Percentiles rank a stretch among this genome's conserved stretches.
Evolutionary conservation across 2,113 vertebrate genomes (phyloP).

Genomic region (Rhea pennata): DNA sequence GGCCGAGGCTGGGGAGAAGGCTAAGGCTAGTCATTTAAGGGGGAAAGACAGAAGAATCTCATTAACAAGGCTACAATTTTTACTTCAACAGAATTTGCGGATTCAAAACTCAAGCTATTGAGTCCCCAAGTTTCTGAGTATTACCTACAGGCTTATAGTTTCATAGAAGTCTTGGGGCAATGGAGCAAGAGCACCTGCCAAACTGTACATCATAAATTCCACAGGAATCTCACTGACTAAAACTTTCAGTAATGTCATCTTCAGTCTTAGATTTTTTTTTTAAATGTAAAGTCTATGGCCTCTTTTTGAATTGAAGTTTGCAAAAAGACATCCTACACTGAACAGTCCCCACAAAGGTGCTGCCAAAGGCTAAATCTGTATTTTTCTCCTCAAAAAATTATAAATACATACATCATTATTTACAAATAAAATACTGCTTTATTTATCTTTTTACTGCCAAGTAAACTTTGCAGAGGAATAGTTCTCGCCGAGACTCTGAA

Average conservation of each 20-base stretch:
- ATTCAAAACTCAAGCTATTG: not conserved
- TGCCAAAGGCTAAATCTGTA: too few species aligned
- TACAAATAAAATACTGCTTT: not conserved
- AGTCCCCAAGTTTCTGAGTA: not conserved
- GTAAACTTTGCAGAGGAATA: too few species aligned
- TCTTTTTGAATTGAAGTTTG: too few species aligned
- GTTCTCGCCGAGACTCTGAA: too few species aligned
- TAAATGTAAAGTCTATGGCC: too few species aligned
- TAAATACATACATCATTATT: not conserved
- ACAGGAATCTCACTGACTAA: fast-evolving
- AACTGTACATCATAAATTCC: not conserved
- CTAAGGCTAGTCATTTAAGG: too few species aligned
- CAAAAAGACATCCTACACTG: too few species aligned
- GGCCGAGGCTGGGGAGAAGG: fast-evolving
- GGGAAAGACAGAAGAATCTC: not conserved
- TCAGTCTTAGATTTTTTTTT: not conserved
- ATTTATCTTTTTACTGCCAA: too few species aligned
- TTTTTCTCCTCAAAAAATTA: too few species aligned
- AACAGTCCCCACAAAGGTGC: too few species aligned
- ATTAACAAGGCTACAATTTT: fast-evolving
- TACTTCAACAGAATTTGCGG: not conserved
- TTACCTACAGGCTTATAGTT: not conserved
- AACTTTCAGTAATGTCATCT: not conserved
- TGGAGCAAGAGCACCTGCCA: not conserved
- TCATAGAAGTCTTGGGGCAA: fast-evolving